Conservation (phyloP, 2,797 vertebrate genomes). For the Poeciliopsis presidionis region DNA sequence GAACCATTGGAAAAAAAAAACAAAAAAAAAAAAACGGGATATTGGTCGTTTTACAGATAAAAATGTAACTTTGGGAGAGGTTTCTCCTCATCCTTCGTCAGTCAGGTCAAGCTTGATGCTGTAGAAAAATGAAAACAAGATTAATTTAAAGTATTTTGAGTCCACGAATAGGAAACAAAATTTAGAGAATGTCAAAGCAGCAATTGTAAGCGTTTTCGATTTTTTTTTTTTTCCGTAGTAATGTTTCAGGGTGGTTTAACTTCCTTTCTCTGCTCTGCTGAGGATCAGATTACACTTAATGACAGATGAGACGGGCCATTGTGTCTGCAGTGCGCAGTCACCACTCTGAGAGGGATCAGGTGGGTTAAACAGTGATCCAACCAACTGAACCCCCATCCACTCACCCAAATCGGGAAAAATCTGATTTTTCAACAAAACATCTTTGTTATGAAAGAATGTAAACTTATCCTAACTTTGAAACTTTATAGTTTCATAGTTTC, state of each 20-base stretch:
- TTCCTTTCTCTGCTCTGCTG: neutral
- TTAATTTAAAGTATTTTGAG: neutral
- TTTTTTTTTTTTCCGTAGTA: neutral
- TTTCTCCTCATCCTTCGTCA: neutral
- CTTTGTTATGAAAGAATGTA: neutral
- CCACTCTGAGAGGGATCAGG: slow-evolving; percentile 2
- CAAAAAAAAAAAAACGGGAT: neutral
- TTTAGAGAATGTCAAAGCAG: neutral
- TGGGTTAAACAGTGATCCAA: neutral
- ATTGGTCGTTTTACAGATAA: neutral
- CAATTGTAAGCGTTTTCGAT: neutral
- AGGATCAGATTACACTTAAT: slow-evolving; percentile 38
- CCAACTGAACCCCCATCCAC: neutral
- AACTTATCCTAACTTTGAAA: neutral
- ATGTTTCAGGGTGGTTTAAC: neutral
- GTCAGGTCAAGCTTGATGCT: neutral
- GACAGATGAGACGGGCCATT: slow-evolving; percentile 15
- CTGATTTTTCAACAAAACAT: neutral
- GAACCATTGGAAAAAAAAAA: neutral
- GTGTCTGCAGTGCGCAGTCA: neutral
- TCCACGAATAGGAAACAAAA: neutral
- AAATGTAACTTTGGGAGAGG: neutral
- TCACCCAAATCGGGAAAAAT: slow-evolving; percentile 1
- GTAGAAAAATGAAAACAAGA: neutral
- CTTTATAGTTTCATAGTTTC: too few relatives aligned